Conservation (phyloP, 2,113 vertebrate species). For the Triplophysa rosa region DNA sequence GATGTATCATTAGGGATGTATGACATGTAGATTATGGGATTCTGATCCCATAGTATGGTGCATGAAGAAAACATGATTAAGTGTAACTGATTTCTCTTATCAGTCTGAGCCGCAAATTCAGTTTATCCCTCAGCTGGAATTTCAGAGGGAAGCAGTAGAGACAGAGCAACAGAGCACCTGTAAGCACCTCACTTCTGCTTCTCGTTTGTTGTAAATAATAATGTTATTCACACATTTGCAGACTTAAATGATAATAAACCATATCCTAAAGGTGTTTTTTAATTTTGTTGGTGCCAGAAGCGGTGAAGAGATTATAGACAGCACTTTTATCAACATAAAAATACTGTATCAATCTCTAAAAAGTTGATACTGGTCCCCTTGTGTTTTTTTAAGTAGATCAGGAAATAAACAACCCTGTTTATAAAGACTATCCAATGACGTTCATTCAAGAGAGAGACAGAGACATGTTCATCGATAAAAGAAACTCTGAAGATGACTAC, state of each 20-base stretch:
- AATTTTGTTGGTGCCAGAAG: too few relatives aligned
- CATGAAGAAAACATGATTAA: neutral
- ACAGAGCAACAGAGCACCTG: constrained; percentile 77
- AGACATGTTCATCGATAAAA: constrained; percentile 61
- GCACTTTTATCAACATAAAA: neutral
- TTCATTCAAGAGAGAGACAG: constrained; percentile 73
- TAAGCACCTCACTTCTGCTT: constrained; percentile 67
- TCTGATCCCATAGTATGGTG: too few relatives aligned
- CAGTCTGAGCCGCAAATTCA: constrained; percentile 90
- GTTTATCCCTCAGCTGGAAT: constrained; percentile 81
- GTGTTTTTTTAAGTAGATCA: constrained; percentile 40
- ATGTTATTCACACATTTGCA: too few relatives aligned
- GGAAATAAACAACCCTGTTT: constrained; percentile 63
- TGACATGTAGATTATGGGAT: too few relatives aligned
- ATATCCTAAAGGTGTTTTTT: too few relatives aligned
- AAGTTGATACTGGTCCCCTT: neutral
- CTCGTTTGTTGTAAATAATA: neutral
- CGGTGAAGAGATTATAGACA: too few relatives aligned
- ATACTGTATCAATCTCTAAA: neutral
- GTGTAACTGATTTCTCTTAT: constrained; percentile 20
- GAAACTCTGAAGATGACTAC: constrained; percentile 69
- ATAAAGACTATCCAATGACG: constrained; percentile 71
- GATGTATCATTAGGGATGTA: neutral
- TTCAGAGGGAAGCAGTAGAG: constrained; percentile 68
- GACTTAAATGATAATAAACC: too few relatives aligned